These are phyloP conservation scores for Engraulis encrasicolus DNA, from an alignment of 2,113 vertebrate species.

Conservation along the genomic window DNA sequence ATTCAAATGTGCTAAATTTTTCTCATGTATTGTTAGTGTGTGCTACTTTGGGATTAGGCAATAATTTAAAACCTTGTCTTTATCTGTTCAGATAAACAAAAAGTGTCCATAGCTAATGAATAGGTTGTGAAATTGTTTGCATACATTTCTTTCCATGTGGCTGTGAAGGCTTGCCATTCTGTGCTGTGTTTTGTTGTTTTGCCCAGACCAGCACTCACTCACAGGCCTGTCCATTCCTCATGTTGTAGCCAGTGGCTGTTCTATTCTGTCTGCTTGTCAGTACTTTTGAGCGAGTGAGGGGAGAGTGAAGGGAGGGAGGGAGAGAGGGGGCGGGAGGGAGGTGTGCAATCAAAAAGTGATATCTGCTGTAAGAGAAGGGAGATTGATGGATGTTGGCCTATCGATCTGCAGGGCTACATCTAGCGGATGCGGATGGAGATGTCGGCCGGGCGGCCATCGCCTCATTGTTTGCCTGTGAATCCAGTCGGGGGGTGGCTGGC, in stretches of 20 bases:
- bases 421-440: conserved; percentile 3
- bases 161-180: neutral
- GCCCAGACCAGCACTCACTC: neutral
- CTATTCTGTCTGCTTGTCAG: neutral
- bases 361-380: neutral
- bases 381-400: conserved; percentile 27
- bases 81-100: too few species aligned
- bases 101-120: too few species aligned
- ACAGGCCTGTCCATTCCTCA: neutral
- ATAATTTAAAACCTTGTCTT: too few species aligned
- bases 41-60: too few species aligned
- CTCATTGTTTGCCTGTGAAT: neutral
- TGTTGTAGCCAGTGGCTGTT: neutral
- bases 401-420: conserved; percentile 11
- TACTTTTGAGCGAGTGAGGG: neutral
- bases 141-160: neutral
- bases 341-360: conserved; percentile 16
- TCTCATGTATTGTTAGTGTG: too few species aligned
- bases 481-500: neutral
- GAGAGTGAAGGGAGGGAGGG: neutral
- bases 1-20: too few species aligned
- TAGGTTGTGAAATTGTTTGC: too few species aligned
- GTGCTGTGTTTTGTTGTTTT: neutral
- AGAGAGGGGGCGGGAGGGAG: neutral
- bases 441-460: neutral